phyloP scores from a whole-genome alignment of 2,888 invertebrate genomes.

The Gasteruption jaculator region DNA sequence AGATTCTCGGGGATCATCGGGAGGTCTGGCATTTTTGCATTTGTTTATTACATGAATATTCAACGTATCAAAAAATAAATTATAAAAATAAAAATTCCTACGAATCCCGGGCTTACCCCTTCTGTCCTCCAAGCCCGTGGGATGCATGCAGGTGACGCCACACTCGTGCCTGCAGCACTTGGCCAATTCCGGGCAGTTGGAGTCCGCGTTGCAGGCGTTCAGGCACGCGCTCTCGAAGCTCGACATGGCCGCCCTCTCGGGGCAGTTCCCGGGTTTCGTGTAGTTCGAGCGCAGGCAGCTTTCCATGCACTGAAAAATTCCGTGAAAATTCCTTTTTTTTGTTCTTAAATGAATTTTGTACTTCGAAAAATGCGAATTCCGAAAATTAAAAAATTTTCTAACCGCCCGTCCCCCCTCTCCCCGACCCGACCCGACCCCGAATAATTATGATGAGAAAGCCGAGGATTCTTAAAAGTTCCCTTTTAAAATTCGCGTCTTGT shows the following conservation, averaged over 20 bases:
- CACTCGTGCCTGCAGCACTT: slow-evolving; percentile 69
- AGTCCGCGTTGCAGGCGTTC: slow-evolving; percentile 61
- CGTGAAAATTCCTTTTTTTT: neutral
- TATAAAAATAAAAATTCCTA: slow-evolving; percentile 5
- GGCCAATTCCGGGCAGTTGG: slow-evolving; percentile 65
- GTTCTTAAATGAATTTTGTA: neutral
- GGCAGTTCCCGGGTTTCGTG: slow-evolving; percentile 54
- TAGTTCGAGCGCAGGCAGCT: slow-evolving; percentile 55
- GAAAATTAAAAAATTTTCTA: slow-evolving; percentile 12
- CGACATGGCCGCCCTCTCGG: slow-evolving; percentile 43
- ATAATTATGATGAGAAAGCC: too few species aligned
- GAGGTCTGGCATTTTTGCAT: slow-evolving; percentile 25
- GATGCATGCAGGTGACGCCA: slow-evolving; percentile 66
- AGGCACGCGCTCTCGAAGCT: slow-evolving; percentile 62
- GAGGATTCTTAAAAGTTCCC: too few species aligned
- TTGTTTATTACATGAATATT: neutral
- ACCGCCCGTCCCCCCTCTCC: slow-evolving; percentile 6
- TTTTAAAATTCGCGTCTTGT: too few species aligned
- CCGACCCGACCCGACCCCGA: too few species aligned
- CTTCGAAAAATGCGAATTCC: neutral
- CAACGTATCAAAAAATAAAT: neutral
- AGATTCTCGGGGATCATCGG: slow-evolving; percentile 33
- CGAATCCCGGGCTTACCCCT: slow-evolving; percentile 53
- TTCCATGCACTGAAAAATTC: slow-evolving; percentile 57
- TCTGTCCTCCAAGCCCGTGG: slow-evolving; percentile 57